phyloP scores from a whole-genome alignment of 1,140 invertebrate species.

The Lanistes nyassanus region DNA sequence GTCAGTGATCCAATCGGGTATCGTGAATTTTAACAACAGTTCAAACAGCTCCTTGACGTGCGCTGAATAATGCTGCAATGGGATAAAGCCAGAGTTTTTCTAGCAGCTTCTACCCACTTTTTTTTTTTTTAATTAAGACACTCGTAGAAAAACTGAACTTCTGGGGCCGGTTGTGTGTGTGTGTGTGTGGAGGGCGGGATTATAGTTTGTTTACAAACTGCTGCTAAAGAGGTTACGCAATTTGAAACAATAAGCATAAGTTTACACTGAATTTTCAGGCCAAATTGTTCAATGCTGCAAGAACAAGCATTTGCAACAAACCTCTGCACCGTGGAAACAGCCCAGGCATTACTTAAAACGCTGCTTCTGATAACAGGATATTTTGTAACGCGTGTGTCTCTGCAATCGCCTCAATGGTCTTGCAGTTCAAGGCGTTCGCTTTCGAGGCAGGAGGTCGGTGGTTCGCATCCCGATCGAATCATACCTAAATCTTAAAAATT shows the following conservation, averaged over 20 bases:
- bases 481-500: no score
- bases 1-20: slow-evolving; percentile 11
- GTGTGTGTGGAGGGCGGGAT: background rate
- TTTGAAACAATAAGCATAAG: no score
- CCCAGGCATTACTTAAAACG: background rate
- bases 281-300: no score
- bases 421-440: no score
- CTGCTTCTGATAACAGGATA: background rate
- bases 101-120: background rate
- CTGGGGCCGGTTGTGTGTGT: background rate
- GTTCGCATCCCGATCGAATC: no score
- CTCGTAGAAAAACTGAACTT: no score
- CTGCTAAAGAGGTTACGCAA: no score
- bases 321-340: no score
- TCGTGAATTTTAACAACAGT: slow-evolving; percentile 6
- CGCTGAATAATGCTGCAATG: slow-evolving; percentile 11
- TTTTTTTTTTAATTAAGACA: background rate
- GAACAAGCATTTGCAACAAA: no score
- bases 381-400: background rate
- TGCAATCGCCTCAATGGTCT: background rate
- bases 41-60: slow-evolving; percentile 12
- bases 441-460: no score
- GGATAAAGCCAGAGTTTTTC: background rate
- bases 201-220: background rate
- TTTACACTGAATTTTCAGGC: no score